Percentiles rank a stretch among this genome's conserved stretches.
Evolutionary conservation across 1,140 invertebrate species (phyloP).

Genomic region (Pemphigus obesinymphae): DNA sequence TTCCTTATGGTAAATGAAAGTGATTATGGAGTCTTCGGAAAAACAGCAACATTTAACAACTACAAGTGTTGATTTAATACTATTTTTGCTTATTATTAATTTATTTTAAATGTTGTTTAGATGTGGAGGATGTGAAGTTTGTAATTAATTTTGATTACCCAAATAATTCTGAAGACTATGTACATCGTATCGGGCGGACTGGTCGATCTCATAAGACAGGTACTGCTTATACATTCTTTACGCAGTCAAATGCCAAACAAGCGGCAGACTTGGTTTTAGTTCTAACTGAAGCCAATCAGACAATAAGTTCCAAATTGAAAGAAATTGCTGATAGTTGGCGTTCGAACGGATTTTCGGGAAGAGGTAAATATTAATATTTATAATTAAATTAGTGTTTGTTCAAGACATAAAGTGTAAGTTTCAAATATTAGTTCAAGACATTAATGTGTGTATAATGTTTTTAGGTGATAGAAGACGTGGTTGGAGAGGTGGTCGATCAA

Average conservation of each 20-base stretch:
- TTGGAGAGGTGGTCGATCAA: constrained; percentile 30
- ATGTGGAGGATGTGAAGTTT: constrained; percentile 96
- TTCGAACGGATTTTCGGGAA: constrained; percentile 32
- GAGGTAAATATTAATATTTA: constrained; percentile 1
- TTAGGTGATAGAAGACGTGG: constrained; percentile 34
- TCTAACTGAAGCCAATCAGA: constrained; percentile 85
- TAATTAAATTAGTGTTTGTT: background rate
- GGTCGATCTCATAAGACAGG: constrained; percentile 83
- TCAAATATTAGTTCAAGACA: too few relatives aligned
- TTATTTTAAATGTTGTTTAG: constrained; percentile 47
- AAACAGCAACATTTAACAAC: background rate
- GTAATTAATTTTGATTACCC: constrained; percentile 99
- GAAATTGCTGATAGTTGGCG: constrained; percentile 40
- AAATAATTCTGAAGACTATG: constrained; percentile 96
- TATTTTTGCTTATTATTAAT: background rate
- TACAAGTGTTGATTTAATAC: constrained; percentile 19
- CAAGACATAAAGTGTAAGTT: too few relatives aligned
- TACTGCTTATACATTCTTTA: constrained; percentile 97
- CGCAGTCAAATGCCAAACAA: constrained; percentile 80
- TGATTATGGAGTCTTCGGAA: constrained; percentile 11
- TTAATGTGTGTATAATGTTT: background rate
- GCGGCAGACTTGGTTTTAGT: constrained; percentile 85
- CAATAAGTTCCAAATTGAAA: constrained; percentile 59
- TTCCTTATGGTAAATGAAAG: constrained; percentile 24
- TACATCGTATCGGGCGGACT: constrained; percentile 95